These are phyloP conservation scores for Oreochromis grahami DNA, from an alignment of 2,797 vertebrate genomes.

Conservation along the genomic window DNA sequence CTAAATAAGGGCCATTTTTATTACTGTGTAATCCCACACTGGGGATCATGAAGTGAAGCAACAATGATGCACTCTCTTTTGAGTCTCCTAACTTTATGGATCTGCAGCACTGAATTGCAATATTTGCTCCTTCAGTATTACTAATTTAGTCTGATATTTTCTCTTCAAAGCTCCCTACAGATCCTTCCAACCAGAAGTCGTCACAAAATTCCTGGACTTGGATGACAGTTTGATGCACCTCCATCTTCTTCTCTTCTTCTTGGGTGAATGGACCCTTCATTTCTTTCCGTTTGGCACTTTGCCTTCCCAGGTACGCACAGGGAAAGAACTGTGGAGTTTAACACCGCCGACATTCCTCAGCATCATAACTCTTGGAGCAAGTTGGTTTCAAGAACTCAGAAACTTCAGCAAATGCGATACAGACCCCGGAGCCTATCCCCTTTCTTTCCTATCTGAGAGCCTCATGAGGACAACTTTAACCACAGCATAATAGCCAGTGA, in stretches of 20 bases:
- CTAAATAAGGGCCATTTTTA: not conserved
- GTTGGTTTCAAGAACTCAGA: slow-evolving; percentile 33
- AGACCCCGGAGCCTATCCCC: slow-evolving; percentile 25
- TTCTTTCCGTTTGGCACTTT: slow-evolving; percentile 13
- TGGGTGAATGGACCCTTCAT: slow-evolving; percentile 16
- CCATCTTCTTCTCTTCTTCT: not conserved
- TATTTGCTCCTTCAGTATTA: not conserved
- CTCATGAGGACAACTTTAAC: slow-evolving; percentile 24
- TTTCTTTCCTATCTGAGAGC: not conserved
- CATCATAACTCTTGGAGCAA: slow-evolving; percentile 46
- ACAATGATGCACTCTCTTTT: not conserved
- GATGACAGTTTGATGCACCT: slow-evolving; percentile 30
- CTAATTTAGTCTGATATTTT: slow-evolving; percentile 1
- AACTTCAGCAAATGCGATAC: slow-evolving; percentile 15
- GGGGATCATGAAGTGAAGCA: not conserved
- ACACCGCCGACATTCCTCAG: slow-evolving; percentile 44
- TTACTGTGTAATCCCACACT: not conserved
- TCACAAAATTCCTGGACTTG: slow-evolving; percentile 29
- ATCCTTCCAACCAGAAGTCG: slow-evolving; percentile 12
- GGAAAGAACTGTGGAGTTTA: slow-evolving; percentile 36
- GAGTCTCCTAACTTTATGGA: not conserved
- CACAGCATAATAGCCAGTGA: not conserved
- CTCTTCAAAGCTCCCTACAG: slow-evolving; percentile 32
- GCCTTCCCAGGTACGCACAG: slow-evolving; percentile 30
- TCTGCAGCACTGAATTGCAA: not conserved